phyloP scores from a whole-genome alignment of 2,113 vertebrate species.

The Guaruba guarouba region DNA sequence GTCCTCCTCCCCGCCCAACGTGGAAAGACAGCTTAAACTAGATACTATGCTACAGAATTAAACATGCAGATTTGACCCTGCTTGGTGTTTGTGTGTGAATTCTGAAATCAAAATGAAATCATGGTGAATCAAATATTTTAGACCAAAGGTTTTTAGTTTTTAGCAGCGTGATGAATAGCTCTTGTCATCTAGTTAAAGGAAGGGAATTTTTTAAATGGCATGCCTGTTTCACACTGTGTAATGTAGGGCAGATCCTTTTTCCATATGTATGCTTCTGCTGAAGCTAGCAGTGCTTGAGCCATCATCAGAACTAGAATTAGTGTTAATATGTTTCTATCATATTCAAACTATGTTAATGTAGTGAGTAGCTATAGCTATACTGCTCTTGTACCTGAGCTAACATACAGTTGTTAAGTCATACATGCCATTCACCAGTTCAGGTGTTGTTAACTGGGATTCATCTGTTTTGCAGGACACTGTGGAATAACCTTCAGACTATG shows the following conservation, averaged over 20 bases:
- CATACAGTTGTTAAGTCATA: not conserved
- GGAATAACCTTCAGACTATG: not conserved
- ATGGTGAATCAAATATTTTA: not conserved
- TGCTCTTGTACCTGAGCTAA: not conserved
- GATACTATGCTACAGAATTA: not conserved
- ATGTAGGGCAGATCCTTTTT: not conserved
- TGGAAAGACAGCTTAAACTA: not conserved
- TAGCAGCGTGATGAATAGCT: not conserved
- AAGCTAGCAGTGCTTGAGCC: not conserved
- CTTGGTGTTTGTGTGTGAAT: not conserved
- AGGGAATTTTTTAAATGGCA: not conserved
- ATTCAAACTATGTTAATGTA: not conserved
- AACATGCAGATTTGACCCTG: not conserved
- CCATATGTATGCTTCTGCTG: fast-evolving
- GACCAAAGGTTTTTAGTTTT: not conserved
- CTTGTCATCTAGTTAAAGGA: not conserved
- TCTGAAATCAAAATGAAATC: not conserved
- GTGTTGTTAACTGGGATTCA: not conserved
- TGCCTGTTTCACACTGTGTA: not conserved
- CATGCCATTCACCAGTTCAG: not conserved
- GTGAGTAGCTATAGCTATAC: not conserved
- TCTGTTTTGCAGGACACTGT: not conserved
- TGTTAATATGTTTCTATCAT: not conserved
- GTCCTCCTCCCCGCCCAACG: fast-evolving
- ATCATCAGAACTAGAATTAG: not conserved